Conservation (phyloP, 30 jellyfish, hydroid and myxozoan genomes). For the Aurelia sp. region DNA sequence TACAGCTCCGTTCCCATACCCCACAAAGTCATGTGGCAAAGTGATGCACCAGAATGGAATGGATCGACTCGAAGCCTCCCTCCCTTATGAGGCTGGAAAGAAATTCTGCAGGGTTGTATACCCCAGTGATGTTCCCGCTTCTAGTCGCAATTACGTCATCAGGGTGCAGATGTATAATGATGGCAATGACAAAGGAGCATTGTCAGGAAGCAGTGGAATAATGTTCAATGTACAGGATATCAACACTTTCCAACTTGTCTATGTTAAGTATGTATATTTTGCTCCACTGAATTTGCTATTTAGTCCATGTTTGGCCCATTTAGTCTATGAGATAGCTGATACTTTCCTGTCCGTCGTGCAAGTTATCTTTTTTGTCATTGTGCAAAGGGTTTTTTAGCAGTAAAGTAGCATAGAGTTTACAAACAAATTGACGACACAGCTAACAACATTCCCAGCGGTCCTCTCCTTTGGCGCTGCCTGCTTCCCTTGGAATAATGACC, state of each 20-base stretch:
- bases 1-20: conserved; percentile 1
- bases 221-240: conserved; percentile 26
- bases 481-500: too few relatives aligned
- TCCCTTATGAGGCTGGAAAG: conserved; percentile 10
- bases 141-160: conserved; percentile 16
- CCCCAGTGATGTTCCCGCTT: not conserved
- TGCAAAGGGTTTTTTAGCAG: too few relatives aligned
- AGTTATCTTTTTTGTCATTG: too few relatives aligned
- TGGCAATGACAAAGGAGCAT: not conserved
- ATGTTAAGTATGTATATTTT: not conserved
- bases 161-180: conserved; percentile 18
- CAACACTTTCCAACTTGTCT: conserved; percentile 12
- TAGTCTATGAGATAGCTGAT: too few relatives aligned
- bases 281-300: too few relatives aligned
- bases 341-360: too few relatives aligned
- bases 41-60: not conserved
- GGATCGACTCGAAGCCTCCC: conserved; percentile 25
- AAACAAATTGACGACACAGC: too few relatives aligned
- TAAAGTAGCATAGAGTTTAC: too few relatives aligned
- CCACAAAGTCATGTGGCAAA: conserved; percentile 14
- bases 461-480: too few relatives aligned
- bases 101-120: conserved; percentile 13
- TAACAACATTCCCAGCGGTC: too few relatives aligned
- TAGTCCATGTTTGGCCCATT: too few relatives aligned
- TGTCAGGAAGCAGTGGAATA: conserved; percentile 11